Percentiles rank a stretch among this genome's conserved stretches.
Evolutionary conservation across 2,888 invertebrate species (phyloP).

Genomic region (Harpalus rubripes): DNA sequence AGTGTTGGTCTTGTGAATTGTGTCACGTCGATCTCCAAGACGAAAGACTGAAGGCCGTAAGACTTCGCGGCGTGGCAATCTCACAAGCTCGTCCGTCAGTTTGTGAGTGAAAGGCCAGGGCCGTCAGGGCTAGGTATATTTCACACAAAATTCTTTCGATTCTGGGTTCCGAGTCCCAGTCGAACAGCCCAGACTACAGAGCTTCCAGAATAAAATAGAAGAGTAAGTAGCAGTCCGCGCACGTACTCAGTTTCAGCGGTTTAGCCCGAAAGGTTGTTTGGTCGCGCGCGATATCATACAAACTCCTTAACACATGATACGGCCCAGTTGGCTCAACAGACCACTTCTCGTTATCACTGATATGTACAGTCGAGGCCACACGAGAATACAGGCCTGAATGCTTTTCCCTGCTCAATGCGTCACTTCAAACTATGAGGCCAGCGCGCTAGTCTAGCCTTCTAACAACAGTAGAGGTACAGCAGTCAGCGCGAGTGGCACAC

Average conservation of each 20-base stretch:
- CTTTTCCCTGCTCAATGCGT: too few relatives aligned
- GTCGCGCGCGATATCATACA: conserved; percentile 38
- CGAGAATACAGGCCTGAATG: too few relatives aligned
- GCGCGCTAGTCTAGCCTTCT: too few relatives aligned
- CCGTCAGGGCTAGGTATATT: conserved; percentile 16
- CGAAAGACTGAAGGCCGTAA: background rate
- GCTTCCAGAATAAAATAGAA: conserved; percentile 35
- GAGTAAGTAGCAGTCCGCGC: conserved; percentile 38
- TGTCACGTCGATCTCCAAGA: too few relatives aligned
- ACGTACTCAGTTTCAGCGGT: conserved; percentile 49
- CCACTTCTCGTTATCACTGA: conserved; percentile 41
- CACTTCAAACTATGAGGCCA: too few relatives aligned
- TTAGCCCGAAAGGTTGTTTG: conserved; percentile 42
- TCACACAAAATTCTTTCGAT: conserved; percentile 48
- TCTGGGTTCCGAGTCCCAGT: conserved; percentile 4
- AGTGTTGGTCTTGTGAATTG: too few relatives aligned
- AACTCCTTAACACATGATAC: conserved; percentile 50
- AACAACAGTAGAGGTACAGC: too few relatives aligned
- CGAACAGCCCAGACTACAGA: background rate
- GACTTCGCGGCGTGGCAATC: background rate
- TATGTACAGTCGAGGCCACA: too few relatives aligned
- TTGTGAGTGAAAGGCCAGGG: conserved; percentile 38
- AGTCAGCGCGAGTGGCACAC: too few relatives aligned
- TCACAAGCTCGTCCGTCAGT: conserved; percentile 26
- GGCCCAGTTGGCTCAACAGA: conserved; percentile 11